These are phyloP conservation scores for Pogonomyrmex barbatus DNA, from an alignment of 1,140 invertebrate species.

Conservation along the genomic window DNA sequence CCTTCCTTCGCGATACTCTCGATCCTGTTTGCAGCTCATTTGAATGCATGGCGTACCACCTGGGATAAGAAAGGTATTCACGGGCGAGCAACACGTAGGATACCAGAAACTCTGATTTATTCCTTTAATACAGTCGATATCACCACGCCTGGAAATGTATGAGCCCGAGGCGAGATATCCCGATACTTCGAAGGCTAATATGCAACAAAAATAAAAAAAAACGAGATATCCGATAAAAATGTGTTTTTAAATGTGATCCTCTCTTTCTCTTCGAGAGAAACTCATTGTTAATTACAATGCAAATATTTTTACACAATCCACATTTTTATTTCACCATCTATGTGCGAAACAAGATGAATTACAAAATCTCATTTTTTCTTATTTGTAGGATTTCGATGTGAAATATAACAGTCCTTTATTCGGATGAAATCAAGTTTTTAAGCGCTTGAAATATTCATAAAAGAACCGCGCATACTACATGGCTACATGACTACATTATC, in stretches of 20 bases:
- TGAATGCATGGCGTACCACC: conserved; percentile 74
- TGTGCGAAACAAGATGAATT: neutral
- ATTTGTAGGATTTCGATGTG: neutral
- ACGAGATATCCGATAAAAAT: neutral
- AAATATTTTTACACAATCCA: neutral
- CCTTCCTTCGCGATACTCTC: conserved; percentile 62
- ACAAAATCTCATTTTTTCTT: conserved; percentile 11
- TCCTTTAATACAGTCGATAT: conserved; percentile 73
- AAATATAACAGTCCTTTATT: conserved; percentile 13
- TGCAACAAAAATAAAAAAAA: neutral
- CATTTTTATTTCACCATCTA: neutral
- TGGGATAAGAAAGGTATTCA: conserved; percentile 72
- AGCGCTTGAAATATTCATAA: conserved; percentile 15
- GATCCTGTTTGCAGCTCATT: conserved; percentile 77
- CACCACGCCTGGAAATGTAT: neutral
- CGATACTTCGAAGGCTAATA: neutral
- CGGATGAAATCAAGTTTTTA: conserved; percentile 27
- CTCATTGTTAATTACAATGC: too few relatives aligned
- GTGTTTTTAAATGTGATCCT: neutral
- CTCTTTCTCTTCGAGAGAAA: neutral
- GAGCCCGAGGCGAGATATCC: neutral
- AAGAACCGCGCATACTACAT: neutral
- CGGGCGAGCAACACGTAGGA: conserved; percentile 72
- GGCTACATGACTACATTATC: too few relatives aligned
- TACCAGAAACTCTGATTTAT: conserved; percentile 75